A percentile compares a stretch with the other conserved stretches of the same genome.
Evolutionary conservation across 2,113 vertebrate species (phyloP).

Genomic region (Ageneiosus marmoratus): DNA sequence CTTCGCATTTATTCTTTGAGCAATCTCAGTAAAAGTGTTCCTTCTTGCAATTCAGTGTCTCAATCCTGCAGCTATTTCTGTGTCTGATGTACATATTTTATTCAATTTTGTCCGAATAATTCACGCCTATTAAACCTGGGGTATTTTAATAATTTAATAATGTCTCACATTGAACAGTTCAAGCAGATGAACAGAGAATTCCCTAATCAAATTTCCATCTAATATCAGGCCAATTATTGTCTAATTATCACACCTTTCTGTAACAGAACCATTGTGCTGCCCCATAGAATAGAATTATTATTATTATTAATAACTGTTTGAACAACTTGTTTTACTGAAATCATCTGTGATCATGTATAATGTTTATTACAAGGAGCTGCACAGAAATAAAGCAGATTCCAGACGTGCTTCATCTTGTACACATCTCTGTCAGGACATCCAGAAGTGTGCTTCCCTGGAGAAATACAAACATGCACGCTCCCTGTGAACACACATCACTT

Average conservation of each 20-base stretch:
- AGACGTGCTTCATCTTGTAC: neutral
- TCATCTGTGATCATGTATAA: neutral
- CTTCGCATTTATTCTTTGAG: no score
- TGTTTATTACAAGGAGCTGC: neutral
- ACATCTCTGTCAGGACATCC: neutral
- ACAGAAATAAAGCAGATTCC: neutral
- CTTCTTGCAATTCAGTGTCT: neutral
- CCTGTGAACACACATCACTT: neutral
- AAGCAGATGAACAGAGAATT: neutral
- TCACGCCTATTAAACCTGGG: neutral
- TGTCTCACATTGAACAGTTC: neutral
- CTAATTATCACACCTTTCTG: neutral
- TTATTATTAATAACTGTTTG: conserved; percentile 3
- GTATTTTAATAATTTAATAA: neutral
- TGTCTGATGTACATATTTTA: neutral
- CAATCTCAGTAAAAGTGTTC: neutral
- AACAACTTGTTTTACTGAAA: neutral
- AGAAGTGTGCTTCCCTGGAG: neutral
- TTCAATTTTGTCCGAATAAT: neutral
- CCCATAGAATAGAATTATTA: neutral
- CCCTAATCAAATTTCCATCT: neutral
- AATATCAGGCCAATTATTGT: neutral
- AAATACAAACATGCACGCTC: neutral
- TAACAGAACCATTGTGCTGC: neutral
- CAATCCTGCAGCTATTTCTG: neutral